These are phyloP conservation scores for Engraulis encrasicolus DNA, from an alignment of 2,113 vertebrate genomes.

Conservation along the genomic window DNA sequence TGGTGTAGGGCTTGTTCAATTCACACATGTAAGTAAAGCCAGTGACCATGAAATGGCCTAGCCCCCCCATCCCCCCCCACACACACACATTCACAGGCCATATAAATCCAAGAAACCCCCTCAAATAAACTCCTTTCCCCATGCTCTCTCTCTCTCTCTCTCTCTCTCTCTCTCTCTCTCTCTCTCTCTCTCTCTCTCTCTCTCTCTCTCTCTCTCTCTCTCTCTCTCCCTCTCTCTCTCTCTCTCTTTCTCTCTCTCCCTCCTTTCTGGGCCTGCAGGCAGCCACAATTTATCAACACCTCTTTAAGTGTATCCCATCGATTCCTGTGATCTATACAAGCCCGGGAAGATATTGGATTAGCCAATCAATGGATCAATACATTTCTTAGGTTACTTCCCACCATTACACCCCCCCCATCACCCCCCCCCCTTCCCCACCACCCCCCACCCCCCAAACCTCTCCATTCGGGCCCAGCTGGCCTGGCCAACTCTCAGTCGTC, in stretches of 20 bases:
- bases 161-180: constrained; percentile 11
- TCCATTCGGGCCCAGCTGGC: not conserved
- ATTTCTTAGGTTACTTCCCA: constrained; percentile 58
- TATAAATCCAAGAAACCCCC: constrained; percentile 1
- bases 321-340: constrained; percentile 65
- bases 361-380: constrained; percentile 71
- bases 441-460: constrained; percentile 31
- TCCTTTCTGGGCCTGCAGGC: constrained; percentile 38
- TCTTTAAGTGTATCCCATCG: constrained; percentile 70
- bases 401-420: constrained; percentile 29
- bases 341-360: constrained; percentile 65
- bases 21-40: constrained; percentile 21
- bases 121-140: not conserved
- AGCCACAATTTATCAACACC: constrained; percentile 67
- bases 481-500: not conserved
- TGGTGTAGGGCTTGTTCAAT: not conserved
- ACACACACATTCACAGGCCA: not conserved
- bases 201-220: not conserved
- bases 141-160: constrained; percentile 3
- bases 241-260: not conserved
- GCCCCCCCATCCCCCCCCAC: not conserved
- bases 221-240: not conserved
- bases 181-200: not conserved
- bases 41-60: constrained; percentile 16
- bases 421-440: constrained; percentile 39